Conservation (phyloP, 2,888 invertebrate species). For the Conus canariensis region DNA sequence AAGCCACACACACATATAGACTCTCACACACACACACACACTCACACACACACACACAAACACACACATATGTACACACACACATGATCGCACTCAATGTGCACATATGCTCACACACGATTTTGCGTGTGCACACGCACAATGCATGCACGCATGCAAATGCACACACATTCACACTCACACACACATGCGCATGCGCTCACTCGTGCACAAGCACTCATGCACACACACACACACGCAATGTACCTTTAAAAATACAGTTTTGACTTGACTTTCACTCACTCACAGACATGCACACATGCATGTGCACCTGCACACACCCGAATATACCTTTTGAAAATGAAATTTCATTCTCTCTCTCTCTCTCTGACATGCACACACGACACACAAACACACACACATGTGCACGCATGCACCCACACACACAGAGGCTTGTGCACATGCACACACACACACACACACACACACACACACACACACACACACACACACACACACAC, state of each 20-base stretch:
- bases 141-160: neutral
- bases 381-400: no score
- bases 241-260: no score
- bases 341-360: neutral
- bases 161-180: neutral
- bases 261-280: neutral
- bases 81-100: neutral
- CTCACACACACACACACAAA: constrained; percentile 16
- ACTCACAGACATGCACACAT: neutral
- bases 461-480: no score
- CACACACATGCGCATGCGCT: neutral
- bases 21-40: neutral
- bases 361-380: neutral
- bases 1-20: neutral
- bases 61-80: constrained; percentile 1
- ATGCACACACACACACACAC: no score
- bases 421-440: no score
- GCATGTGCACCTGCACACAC: neutral
- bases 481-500: no score
- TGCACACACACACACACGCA: neutral
- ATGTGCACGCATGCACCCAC: no score
- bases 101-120: neutral
- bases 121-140: no score
- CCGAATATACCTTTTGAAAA: no score
- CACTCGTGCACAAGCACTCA: neutral